Conservation (phyloP, 2,113 vertebrate species). For the Colaptes auratus region DNA sequence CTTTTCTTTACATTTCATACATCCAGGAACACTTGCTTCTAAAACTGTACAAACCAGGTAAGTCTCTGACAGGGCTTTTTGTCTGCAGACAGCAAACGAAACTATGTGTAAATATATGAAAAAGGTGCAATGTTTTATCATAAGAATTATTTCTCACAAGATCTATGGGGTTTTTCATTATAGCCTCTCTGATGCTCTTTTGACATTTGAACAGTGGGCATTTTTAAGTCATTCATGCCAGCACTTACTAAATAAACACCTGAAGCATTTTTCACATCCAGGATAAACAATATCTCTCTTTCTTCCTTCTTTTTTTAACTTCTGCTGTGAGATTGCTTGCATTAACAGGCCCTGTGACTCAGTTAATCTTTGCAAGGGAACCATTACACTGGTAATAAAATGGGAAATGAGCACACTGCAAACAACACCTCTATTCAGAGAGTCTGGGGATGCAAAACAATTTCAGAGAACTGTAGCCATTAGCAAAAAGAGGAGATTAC, state of each 20-base stretch:
- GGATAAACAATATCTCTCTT: conserved; percentile 18
- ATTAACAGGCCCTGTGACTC: conserved; percentile 10
- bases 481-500: conserved; percentile 58
- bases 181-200: background rate
- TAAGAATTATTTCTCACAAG: background rate
- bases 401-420: conserved; percentile 20
- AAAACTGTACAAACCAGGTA: background rate
- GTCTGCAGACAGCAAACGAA: conserved; percentile 54
- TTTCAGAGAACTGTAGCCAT: conserved; percentile 31
- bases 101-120: conserved; percentile 27
- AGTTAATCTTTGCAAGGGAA: conserved; percentile 52
- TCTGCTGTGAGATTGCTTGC: conserved; percentile 14
- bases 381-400: conserved; percentile 8
- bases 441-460: conserved; percentile 28
- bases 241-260: background rate
- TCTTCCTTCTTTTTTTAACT: conserved; percentile 3
- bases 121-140: background rate
- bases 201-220: background rate
- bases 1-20: background rate
- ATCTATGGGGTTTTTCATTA: background rate
- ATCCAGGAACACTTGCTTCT: background rate
- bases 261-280: conserved; percentile 13
- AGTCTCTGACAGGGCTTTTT: conserved; percentile 21
- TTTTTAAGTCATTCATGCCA: background rate
- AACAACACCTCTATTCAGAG: conserved; percentile 14